phyloP scores from a whole-genome alignment of 2,113 vertebrate genomes.

The Geococcyx californianus region DNA sequence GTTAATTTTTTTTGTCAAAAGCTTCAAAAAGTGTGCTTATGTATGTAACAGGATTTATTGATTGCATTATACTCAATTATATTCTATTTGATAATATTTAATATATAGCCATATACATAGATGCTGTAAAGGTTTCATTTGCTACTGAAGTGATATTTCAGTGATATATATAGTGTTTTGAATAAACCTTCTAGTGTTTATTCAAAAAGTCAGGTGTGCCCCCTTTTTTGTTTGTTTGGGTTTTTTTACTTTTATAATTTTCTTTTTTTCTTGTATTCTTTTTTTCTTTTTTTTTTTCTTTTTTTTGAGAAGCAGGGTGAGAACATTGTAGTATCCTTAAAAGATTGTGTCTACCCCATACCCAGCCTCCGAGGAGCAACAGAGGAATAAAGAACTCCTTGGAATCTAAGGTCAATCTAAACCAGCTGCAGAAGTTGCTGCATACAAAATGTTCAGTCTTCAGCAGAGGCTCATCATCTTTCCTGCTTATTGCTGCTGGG shows the following conservation, averaged over 20 bases:
- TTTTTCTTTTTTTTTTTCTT: too few species aligned
- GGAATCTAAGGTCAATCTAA: neutral
- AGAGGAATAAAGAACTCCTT: neutral
- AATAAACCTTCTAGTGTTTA: neutral
- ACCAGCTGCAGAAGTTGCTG: neutral
- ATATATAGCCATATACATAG: neutral
- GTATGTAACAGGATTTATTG: neutral
- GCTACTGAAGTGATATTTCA: neutral
- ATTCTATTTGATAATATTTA: neutral
- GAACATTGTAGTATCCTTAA: neutral
- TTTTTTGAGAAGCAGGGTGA: neutral
- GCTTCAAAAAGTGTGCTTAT: neutral
- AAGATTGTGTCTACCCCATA: neutral
- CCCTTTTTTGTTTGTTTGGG: too few species aligned
- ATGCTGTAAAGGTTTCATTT: neutral
- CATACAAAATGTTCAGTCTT: neutral
- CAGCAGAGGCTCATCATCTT: neutral
- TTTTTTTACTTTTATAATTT: too few species aligned
- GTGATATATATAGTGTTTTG: neutral
- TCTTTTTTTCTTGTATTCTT: too few species aligned
- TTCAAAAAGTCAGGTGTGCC: neutral
- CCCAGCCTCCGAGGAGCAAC: neutral
- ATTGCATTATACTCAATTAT: neutral
- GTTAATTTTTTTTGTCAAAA: neutral
- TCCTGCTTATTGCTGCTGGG: conserved; percentile 3